Percentiles rank a stretch among this genome's conserved stretches.
phyloP scores from a whole-genome alignment of 2,113 vertebrate genomes.

The Pogonocichla stellata region DNA sequence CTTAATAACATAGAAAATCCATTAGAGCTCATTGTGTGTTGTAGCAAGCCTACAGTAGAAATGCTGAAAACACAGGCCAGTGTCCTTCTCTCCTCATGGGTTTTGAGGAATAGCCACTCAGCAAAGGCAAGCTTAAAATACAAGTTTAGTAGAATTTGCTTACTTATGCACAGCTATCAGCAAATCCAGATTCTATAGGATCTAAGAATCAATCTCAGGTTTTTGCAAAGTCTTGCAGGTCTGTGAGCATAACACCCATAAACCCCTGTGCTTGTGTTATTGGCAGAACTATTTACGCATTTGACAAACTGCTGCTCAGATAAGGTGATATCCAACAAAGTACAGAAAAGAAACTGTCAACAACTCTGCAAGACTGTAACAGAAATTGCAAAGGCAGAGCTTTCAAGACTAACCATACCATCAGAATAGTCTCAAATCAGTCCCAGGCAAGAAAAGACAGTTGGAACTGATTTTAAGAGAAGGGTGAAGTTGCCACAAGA shows the following conservation, averaged over 20 bases:
- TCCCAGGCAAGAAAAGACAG: conserved; percentile 43
- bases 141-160: background rate
- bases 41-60: background rate
- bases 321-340: background rate
- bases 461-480: conserved; percentile 37
- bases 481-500: conserved; percentile 22
- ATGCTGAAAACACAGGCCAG: background rate
- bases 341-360: conserved; percentile 35
- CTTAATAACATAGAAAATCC: background rate
- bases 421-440: conserved; percentile 13
- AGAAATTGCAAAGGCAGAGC: background rate
- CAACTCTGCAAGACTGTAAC: background rate
- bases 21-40: background rate
- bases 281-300: conserved; percentile 15
- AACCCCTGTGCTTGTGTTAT: background rate
- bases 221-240: background rate
- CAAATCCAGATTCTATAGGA: background rate
- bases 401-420: conserved; percentile 11
- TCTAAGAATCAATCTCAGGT: background rate
- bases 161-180: background rate
- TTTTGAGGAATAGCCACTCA: background rate
- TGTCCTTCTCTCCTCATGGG: background rate
- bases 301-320: conserved; percentile 25
- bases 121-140: background rate
- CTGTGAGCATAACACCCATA: background rate